These are phyloP conservation scores for Capreolus pygargus DNA, from an alignment of 2,113 vertebrate genomes.

Conservation along the genomic window DNA sequence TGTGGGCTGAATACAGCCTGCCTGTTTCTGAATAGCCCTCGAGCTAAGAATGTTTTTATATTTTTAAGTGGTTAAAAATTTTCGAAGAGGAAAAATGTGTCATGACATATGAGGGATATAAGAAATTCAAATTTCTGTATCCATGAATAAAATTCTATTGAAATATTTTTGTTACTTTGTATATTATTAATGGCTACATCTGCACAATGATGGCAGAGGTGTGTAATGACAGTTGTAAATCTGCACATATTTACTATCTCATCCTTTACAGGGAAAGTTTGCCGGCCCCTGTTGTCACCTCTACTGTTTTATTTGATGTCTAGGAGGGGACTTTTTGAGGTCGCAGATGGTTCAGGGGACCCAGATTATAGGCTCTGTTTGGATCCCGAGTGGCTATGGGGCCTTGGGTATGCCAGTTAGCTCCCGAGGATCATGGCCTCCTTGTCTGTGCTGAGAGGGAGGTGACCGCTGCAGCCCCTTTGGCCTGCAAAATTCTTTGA, in stretches of 20 bases:
- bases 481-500: background rate
- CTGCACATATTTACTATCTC: background rate
- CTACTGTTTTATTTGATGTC: background rate
- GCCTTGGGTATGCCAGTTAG: background rate
- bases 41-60: background rate
- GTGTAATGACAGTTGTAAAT: background rate
- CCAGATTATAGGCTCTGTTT: background rate
- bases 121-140: background rate
- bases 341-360: background rate
- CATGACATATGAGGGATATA: background rate
- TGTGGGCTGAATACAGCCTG: background rate
- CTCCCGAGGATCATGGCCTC: no score
- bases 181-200: background rate
- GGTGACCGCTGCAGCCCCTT: background rate
- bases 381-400: background rate
- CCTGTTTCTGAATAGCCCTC: background rate
- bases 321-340: background rate
- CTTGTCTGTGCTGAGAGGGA: background rate
- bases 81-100: background rate
- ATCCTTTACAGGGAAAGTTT: background rate
- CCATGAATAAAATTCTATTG: background rate
- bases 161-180: background rate
- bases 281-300: background rate
- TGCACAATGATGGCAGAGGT: background rate
- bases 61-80: background rate